A percentile compares a stretch with the other conserved stretches of the same genome.
These are phyloP conservation scores for Drosophila peninsularis DNA, from an alignment of 2,888 invertebrate genomes.

Conservation along the genomic window DNA sequence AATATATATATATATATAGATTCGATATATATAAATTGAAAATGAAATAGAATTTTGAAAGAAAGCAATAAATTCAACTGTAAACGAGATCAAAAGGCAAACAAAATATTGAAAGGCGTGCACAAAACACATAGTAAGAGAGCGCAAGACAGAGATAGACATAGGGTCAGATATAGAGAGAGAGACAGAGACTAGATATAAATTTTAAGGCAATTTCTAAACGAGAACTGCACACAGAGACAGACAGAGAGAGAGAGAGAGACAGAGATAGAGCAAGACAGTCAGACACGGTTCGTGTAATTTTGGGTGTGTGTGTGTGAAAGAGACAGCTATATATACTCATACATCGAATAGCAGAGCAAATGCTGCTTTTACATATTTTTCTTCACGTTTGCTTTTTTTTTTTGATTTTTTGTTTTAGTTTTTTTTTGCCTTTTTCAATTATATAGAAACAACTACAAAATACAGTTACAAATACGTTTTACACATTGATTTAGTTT, in stretches of 20 bases:
- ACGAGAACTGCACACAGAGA: constrained; percentile 22
- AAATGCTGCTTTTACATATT: constrained; percentile 2
- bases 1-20: neutral
- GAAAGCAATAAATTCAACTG: constrained; percentile 7
- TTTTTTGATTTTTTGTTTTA: constrained; percentile 2
- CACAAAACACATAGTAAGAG: constrained; percentile 27
- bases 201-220: constrained; percentile 4
- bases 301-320: constrained; percentile 44
- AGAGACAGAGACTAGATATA: constrained; percentile 14
- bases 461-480: constrained; percentile 64
- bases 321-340: constrained; percentile 44
- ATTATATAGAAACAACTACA: constrained; percentile 68
- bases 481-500: constrained; percentile 79
- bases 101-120: constrained; percentile 10
- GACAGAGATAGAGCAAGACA: constrained; percentile 31
- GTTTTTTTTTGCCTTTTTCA: constrained; percentile 28
- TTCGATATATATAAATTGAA: neutral
- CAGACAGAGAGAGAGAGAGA: constrained; percentile 12
- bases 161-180: neutral
- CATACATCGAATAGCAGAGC: constrained; percentile 24
- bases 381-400: neutral
- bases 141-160: neutral
- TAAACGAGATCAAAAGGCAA: constrained; percentile 29
- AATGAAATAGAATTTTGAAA: neutral
- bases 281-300: constrained; percentile 39